Percentiles rank a stretch among this genome's conserved stretches.
Evolutionary conservation across 23 tunicate species (phyloP).

Genomic region (Styela plicata): DNA sequence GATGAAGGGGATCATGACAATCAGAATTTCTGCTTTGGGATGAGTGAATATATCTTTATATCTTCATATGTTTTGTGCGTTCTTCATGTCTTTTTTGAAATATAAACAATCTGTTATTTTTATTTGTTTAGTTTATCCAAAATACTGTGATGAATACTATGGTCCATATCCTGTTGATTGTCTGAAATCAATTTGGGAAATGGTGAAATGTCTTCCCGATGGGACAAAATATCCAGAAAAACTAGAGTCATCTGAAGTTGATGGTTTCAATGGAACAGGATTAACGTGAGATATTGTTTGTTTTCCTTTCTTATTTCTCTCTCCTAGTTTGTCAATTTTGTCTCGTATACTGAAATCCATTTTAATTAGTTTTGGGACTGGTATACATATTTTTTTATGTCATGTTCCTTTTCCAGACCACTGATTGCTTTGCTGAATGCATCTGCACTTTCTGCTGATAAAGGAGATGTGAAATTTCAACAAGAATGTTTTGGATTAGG

Average conservation of each 20-base stretch:
- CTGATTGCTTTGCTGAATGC: slow-evolving; percentile 3
- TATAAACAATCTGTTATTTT: background rate
- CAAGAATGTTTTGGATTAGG: slow-evolving; percentile 17
- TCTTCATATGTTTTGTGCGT: background rate
- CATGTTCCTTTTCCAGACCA: slow-evolving; percentile 9
- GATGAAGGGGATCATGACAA: background rate
- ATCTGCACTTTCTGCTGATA: slow-evolving; percentile 22
- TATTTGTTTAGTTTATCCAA: background rate
- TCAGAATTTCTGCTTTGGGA: slow-evolving; percentile 25
- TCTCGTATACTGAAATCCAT: too few species aligned
- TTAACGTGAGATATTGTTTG: background rate
- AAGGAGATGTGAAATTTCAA: slow-evolving; percentile 12
- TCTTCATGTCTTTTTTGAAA: too few species aligned
- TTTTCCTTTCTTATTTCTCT: background rate
- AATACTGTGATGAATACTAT: background rate
- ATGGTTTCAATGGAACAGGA: background rate
- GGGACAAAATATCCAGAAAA: background rate
- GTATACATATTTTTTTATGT: too few species aligned
- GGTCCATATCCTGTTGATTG: slow-evolving; percentile 18
- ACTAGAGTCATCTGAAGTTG: background rate
- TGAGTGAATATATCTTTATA: slow-evolving; percentile 12
- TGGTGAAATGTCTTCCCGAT: background rate
- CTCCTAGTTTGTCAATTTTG: too few species aligned
- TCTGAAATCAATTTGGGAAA: background rate
- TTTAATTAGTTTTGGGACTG: too few species aligned